These are phyloP conservation scores for Creontiades dilutus DNA, from an alignment of 2,888 invertebrate species.

Conservation along the genomic window DNA sequence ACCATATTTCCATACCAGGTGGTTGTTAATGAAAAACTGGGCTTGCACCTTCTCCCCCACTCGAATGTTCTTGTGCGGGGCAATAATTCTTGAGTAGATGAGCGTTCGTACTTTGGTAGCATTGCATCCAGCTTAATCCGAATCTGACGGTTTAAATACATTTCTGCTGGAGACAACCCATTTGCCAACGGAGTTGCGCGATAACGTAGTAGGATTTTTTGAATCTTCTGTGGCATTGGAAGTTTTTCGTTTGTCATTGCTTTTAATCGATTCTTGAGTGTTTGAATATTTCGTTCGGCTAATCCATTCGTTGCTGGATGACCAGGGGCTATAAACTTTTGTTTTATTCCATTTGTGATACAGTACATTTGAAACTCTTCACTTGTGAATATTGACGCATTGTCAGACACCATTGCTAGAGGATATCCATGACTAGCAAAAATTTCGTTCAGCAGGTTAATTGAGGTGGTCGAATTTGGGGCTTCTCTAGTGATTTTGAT, in stretches of 20 bases:
- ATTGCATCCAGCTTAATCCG: not conserved
- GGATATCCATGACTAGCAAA: conserved; percentile 29
- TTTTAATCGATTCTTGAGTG: not conserved
- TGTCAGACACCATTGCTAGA: not conserved
- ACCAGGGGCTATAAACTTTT: conserved; percentile 44
- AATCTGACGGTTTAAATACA: not conserved
- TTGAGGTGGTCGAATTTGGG: not conserved
- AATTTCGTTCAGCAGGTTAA: conserved; percentile 21
- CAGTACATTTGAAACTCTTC: conserved; percentile 15
- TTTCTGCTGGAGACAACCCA: too few species aligned
- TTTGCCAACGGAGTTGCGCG: too few species aligned
- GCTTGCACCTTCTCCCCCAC: too few species aligned
- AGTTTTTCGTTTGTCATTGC: not conserved
- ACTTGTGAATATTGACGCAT: conserved; percentile 45
- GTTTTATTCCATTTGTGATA: not conserved
- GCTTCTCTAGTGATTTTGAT: not conserved
- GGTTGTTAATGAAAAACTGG: too few species aligned
- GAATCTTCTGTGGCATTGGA: not conserved
- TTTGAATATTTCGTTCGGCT: conserved; percentile 5
- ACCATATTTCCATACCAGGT: too few species aligned
- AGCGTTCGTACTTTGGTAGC: not conserved
- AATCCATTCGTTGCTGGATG: conserved; percentile 51
- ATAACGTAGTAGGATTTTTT: too few species aligned
- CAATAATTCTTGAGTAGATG: not conserved
- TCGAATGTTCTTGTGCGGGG: too few species aligned